Conservation (phyloP, 1,140 invertebrate genomes). For the Lepidurus apus region DNA sequence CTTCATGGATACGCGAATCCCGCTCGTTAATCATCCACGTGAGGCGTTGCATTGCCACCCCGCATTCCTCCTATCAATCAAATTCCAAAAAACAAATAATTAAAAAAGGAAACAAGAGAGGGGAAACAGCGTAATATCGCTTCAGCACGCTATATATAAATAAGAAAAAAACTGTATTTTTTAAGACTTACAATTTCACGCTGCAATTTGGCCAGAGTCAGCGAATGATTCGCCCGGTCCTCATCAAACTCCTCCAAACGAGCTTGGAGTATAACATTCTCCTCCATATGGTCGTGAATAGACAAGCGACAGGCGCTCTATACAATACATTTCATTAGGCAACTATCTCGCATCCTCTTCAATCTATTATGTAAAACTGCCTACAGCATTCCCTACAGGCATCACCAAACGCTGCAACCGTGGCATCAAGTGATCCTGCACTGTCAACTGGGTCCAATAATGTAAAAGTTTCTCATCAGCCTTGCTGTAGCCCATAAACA, state of each 20-base stretch:
- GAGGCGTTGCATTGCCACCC: conserved; percentile 67
- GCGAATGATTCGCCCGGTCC: conserved; percentile 46
- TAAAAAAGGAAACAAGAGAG: conserved; percentile 24
- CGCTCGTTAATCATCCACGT: conserved; percentile 76
- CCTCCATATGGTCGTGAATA: conserved; percentile 72
- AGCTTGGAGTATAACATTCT: conserved; percentile 79
- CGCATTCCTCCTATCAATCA: conserved; percentile 67
- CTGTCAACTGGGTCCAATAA: conserved; percentile 58
- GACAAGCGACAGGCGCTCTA: conserved; percentile 76
- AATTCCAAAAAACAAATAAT: conserved; percentile 27
- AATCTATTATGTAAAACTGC: conserved; percentile 30
- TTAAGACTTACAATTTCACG: conserved; percentile 61
- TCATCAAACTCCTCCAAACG: conserved; percentile 60
- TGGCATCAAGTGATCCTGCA: conserved; percentile 24
- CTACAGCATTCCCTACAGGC: conserved; percentile 37
- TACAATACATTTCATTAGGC: conserved; percentile 41
- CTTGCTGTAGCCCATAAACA: conserved; percentile 80
- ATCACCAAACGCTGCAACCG: conserved; percentile 35
- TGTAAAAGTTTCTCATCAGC: conserved; percentile 74
- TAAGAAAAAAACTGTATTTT: too few species aligned
- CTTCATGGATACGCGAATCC: conserved; percentile 73
- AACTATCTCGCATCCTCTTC: conserved; percentile 32
- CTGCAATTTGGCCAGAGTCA: conserved; percentile 52
- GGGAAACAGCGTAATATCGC: conserved; percentile 27
- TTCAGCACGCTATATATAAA: conserved; percentile 20